Percentiles rank a stretch among this genome's conserved stretches.
These are phyloP conservation scores for Orientallactaga bullata DNA, from an alignment of 2,113 vertebrate species.

Conservation along the genomic window DNA sequence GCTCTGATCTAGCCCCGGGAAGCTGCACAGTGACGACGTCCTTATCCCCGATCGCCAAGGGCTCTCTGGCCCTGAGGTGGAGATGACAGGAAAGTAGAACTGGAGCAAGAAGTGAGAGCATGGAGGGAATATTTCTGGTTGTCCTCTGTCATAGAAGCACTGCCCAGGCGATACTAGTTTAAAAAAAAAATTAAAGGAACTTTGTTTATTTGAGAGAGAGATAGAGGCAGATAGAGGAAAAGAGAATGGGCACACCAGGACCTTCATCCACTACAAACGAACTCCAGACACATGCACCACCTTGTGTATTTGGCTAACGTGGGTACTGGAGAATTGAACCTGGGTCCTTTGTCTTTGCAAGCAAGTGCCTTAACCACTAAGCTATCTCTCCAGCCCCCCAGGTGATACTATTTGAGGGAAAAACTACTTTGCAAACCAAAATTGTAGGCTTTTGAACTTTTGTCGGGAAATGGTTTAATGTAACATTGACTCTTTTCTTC, in stretches of 20 bases:
- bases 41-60: background rate
- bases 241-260: too few species aligned
- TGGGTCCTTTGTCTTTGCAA: too few species aligned
- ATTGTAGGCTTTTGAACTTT: background rate
- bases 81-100: background rate
- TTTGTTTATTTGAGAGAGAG: too few species aligned
- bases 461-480: constrained; percentile 15
- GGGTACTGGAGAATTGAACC: too few species aligned
- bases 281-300: too few species aligned
- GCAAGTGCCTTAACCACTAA: too few species aligned
- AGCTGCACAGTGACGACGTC: background rate
- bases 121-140: fast-evolving
- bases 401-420: background rate
- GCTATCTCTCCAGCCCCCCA: too few species aligned
- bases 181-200: too few species aligned
- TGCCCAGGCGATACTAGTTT: too few species aligned
- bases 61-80: fast-evolving
- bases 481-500: constrained; percentile 11
- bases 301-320: too few species aligned
- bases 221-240: too few species aligned
- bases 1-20: fast-evolving
- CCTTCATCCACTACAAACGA: too few species aligned
- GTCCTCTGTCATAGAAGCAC: background rate
- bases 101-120: background rate
- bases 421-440: background rate